Base-by-base conservation (phyloP, 2,113 vertebrate species). In the Spea bombifrons region DNA sequence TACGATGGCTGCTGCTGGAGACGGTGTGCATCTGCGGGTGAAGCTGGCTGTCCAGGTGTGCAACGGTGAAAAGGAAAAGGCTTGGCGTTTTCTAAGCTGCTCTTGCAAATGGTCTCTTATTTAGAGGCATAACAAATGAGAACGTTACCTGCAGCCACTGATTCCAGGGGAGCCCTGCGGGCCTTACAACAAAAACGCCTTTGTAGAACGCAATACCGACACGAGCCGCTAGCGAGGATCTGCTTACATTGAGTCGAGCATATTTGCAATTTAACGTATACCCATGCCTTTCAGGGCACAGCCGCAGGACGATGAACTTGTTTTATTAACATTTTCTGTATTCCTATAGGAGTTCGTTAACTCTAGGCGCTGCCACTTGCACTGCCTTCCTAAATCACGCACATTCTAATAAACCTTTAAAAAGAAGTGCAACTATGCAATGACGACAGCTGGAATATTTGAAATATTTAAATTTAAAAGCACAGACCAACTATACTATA, bases 171-270 rank as follows among this genome's bases (percentile, higher is more conserved):
- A 94, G 89, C 88, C 93, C 88, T 89, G 85, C 82, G 88, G 88
- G 89, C 92, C 92, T 73, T 85, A 66, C 86, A 94, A 95, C 91
- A 96, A 94, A 91, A 88, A 85, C 82, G 75, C 76, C 89, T 92
- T 90, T 94, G 91, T 94, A 85, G 87, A 86, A 87, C 81, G 82
- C 83, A 81, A 88, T 88, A 87, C 86, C 84, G 80, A 59, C 65
- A 55, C 86, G 85, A 84, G 73, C 78, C 87, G 85, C 86, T 77
- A 87, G 84, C 81, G 89, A 89, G 84, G 86, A 90, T 79, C 82
- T 87, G 85, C 83, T 85, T 83, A 88, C 85, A 76, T 83, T 82
- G 86, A 90, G 84, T 82, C 78, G 82, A 5, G 82, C 70, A 87
- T 86, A 89, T 84, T 87, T 85, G 82, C 90, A 89, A 91, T 66